Evolutionary conservation across 2,113 vertebrate genomes (phyloP), one percentile per base, ranked within the genome.

Genomic region (Isichthys henryi): DNA sequence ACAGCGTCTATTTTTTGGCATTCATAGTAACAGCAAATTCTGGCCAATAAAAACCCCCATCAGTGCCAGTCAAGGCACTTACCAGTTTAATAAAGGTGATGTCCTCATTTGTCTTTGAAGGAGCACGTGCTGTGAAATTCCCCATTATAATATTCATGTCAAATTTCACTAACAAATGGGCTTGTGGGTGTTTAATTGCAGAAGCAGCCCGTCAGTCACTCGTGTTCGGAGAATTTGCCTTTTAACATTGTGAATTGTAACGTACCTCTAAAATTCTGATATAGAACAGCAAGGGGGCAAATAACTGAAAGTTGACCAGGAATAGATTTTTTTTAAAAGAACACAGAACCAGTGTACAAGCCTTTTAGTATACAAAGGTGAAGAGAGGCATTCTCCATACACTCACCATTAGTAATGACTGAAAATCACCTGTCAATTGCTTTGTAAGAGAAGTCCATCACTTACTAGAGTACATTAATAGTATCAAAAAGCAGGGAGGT

Each of bases 91-190:
- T 15, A 56, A 43, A 87, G 85, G 49, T 53, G 85, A 31, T n/a
- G 27, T 35, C 50, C 85, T 52, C 27, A 50, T 53, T 53, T 56
- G 85, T 53, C 50, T 87, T 87, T 87, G 85, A 56, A 31, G 50
- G n/a, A 15, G 48, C 85, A 53, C 50, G 48, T 87, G 85, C 49
- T 46, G 43, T 46, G 43, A 43, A 88, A 66, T 62, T 58, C 56
- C 56, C 56, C 56, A 66, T 62, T 88, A 88, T 66, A 88, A 88
- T 88, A 88, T 88, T 88, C 56, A 62, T 46, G 35, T 45, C 87
- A 45, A 19, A 66, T 46, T 88, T 58, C 87, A 58, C n/a, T 62
- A 88, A 58, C 87, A 66, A 62, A 45, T 56, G 11, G 31, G 35
- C 50, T 56, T 31, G 23, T 15, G 70, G 88, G 31, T 83, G 77